Conservation (phyloP, 2,888 invertebrate species). For the Pharmacophagus antenor region DNA sequence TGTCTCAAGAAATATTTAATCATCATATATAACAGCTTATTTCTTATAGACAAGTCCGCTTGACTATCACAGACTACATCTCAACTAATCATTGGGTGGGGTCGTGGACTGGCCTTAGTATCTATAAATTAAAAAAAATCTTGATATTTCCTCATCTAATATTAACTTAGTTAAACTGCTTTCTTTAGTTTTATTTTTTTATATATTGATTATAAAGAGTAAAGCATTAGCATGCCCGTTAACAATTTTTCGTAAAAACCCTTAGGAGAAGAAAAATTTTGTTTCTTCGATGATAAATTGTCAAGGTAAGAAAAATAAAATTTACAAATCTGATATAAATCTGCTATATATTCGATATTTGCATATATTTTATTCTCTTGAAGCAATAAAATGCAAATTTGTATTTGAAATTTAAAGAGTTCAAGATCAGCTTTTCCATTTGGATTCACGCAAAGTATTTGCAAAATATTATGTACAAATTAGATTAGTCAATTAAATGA, state of each 20-base stretch:
- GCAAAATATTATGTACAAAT: constrained; percentile 1
- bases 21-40: no score
- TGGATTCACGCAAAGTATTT: background rate
- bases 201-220: background rate
- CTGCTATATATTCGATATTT: constrained; percentile 8
- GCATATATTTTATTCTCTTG: constrained; percentile 22
- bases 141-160: no score
- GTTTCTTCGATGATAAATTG: constrained; percentile 15
- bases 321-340: constrained; percentile 18
- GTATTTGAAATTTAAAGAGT: constrained; percentile 9
- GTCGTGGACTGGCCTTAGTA: no score
- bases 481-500: background rate
- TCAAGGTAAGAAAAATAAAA: constrained; percentile 24
- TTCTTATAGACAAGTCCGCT: no score
- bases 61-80: no score
- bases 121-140: no score
- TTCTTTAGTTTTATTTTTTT: no score
- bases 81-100: no score
- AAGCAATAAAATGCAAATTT: constrained; percentile 25
- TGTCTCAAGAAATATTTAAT: no score
- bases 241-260: background rate
- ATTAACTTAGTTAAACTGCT: no score
- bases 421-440: background rate
- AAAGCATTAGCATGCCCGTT: background rate
- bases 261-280: background rate